A percentile compares a stretch with the other conserved stretches of the same genome.
Evolutionary conservation across 2,888 invertebrate genomes (phyloP).

Genomic region (Melolontha melolontha): DNA sequence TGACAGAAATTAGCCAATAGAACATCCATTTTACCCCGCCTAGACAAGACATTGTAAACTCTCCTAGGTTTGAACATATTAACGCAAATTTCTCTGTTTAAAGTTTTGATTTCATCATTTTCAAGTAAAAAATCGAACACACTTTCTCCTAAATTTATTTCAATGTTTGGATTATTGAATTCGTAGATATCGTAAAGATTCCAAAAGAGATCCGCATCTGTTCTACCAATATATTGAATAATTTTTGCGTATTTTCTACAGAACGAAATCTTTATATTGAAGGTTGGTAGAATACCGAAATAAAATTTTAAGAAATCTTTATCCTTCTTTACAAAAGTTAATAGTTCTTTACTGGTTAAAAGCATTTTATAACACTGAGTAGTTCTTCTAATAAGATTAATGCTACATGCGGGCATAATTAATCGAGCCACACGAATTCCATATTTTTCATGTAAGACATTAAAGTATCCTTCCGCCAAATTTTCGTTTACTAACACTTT

Average conservation of each 20-base stretch:
- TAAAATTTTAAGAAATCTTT: constrained; percentile 36
- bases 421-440: constrained; percentile 35
- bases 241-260: neutral
- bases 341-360: constrained; percentile 33
- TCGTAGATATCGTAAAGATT: neutral
- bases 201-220: constrained; percentile 27
- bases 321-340: constrained; percentile 35
- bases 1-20: constrained; percentile 2
- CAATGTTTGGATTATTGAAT: constrained; percentile 3
- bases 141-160: neutral
- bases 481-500: constrained; percentile 27
- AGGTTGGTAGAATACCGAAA: constrained; percentile 1
- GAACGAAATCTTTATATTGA: neutral
- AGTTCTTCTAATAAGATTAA: constrained; percentile 19
- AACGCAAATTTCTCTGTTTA: constrained; percentile 1
- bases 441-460: constrained; percentile 27
- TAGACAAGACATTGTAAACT: neutral
- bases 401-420: constrained; percentile 40
- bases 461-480: constrained; percentile 40
- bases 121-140: neutral
- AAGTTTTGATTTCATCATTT: neutral
- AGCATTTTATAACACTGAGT: constrained; percentile 23
- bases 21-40: neutral
- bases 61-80: neutral
- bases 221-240: neutral